Base-by-base conservation (phyloP, 2,113 vertebrate genomes). In the Craseonycteris thonglongyai region DNA sequence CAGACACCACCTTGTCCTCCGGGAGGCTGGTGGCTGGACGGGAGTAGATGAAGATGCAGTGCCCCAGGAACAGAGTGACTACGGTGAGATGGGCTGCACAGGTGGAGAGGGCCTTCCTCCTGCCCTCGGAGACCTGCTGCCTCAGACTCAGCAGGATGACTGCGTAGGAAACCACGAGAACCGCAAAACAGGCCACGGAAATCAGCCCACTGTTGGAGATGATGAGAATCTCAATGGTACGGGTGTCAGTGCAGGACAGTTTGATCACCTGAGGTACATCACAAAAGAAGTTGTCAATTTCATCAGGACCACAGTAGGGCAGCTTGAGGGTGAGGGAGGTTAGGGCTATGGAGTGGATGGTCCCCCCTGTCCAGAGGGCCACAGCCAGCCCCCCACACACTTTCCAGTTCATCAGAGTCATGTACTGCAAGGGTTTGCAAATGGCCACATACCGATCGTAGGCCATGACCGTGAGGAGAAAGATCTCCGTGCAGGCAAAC, bases 221-320 rank as follows among this genome's bases (percentile, higher is more conserved):
- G 7, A 98, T 97, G n/a, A 98, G 97, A 21, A 97, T 96, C 75
- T 98, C 97, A 42, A 96, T 97, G 74, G 97, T 47, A 11, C 71
- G 72, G 0, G 98, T 98, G 45, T 98, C 89, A 0, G 95, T 95
- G 82, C 97, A 98, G 66, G 97, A 97, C 58, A 98, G 84, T 59
- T 86, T 96, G 74, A 97, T 92, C 9, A 98, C 91, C 19, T 98
- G 97, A 1, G 97, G 97, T 5, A 98, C 95, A 33, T 98, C 97
- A 24, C 98, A 98, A 96, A 98, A 98, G 96, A 97, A 98, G 78
- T 96, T 97, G 83, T 98, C 97, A n/a, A 98, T 97, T 58, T 97
- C 89, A 65, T 97, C 56, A 56, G 97, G 96, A 65, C 97, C 97
- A 90, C 98, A 98, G 86, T 97, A 98, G 54, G 98, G 97, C 38